A percentile compares a stretch with the other conserved stretches of the same genome.
Conservation (phyloP, 2,888 invertebrate species). For the Hermaeophaga mercurialis region DNA sequence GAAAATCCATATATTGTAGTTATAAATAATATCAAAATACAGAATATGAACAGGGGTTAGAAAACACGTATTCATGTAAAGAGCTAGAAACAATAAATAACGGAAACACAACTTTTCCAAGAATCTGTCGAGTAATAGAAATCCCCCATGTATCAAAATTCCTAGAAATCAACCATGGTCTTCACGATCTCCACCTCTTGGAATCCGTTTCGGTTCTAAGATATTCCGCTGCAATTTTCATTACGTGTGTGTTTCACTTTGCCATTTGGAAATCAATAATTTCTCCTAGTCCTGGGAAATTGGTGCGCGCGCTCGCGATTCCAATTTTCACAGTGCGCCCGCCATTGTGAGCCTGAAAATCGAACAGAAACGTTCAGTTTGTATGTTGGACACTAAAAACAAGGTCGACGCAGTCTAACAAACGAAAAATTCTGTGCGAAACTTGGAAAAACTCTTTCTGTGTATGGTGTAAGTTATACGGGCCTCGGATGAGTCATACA, state of each 20-base stretch:
- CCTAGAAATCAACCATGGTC: background rate
- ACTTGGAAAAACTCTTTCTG: constrained; percentile 36
- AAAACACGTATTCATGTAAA: too few species aligned
- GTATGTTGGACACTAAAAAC: constrained; percentile 45
- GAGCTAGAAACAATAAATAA: too few species aligned
- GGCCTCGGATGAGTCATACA: constrained; percentile 59
- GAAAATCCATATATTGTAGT: too few species aligned
- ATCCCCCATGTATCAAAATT: background rate
- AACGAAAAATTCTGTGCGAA: constrained; percentile 23
- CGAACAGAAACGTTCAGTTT: constrained; percentile 47
- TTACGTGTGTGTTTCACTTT: constrained; percentile 42
- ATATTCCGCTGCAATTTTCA: constrained; percentile 40
- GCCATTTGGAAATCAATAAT: constrained; percentile 53
- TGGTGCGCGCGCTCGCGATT: constrained; percentile 46
- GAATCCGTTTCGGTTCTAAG: constrained; percentile 20
- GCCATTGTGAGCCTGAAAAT: constrained; percentile 53
- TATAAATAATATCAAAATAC: too few species aligned
- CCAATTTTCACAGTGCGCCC: constrained; percentile 39
- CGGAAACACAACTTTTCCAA: too few species aligned
- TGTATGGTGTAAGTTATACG: constrained; percentile 59
- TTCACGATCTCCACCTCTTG: constrained; percentile 2
- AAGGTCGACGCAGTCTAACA: constrained; percentile 4
- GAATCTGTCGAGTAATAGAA: too few species aligned
- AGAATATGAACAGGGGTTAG: too few species aligned
- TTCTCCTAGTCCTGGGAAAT: constrained; percentile 52